These are phyloP conservation scores for Theocolax elegans DNA, from an alignment of 1,140 invertebrate genomes.

Conservation along the genomic window DNA sequence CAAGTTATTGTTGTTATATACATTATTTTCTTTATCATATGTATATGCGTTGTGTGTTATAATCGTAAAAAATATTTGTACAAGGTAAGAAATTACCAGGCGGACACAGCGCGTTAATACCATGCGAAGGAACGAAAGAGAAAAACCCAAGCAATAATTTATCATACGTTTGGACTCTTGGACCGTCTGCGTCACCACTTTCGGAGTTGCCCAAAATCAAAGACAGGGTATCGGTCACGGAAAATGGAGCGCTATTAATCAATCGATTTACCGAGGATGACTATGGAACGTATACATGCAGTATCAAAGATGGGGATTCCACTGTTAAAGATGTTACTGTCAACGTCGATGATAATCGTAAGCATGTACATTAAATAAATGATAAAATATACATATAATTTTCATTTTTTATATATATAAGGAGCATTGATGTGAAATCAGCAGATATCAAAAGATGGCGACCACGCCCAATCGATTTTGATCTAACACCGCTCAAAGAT, in stretches of 20 bases:
- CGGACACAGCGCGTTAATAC: background rate
- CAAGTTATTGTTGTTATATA: too few relatives aligned
- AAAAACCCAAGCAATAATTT: background rate
- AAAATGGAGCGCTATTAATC: constrained; percentile 18
- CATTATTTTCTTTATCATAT: too few relatives aligned
- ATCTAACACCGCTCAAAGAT: too few relatives aligned
- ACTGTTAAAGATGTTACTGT: background rate
- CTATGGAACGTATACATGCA: constrained; percentile 16
- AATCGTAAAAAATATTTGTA: too few relatives aligned
- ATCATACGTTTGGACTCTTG: background rate
- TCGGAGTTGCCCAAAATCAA: background rate
- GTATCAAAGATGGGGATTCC: background rate
- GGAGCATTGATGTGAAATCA: too few relatives aligned
- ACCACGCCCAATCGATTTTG: too few relatives aligned
- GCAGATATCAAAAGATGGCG: too few relatives aligned
- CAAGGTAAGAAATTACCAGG: too few relatives aligned
- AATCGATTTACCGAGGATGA: constrained; percentile 3
- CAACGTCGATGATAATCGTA: constrained; percentile 14
- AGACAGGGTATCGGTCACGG: background rate
- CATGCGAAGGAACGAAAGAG: background rate
- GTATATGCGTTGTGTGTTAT: too few relatives aligned
- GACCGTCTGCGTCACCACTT: background rate
- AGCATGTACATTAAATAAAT: too few relatives aligned
- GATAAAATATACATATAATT: too few relatives aligned
- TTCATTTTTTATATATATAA: too few relatives aligned